Conservation (phyloP, 92 coral and sea anemone genomes). For the Siderastrea siderea region DNA sequence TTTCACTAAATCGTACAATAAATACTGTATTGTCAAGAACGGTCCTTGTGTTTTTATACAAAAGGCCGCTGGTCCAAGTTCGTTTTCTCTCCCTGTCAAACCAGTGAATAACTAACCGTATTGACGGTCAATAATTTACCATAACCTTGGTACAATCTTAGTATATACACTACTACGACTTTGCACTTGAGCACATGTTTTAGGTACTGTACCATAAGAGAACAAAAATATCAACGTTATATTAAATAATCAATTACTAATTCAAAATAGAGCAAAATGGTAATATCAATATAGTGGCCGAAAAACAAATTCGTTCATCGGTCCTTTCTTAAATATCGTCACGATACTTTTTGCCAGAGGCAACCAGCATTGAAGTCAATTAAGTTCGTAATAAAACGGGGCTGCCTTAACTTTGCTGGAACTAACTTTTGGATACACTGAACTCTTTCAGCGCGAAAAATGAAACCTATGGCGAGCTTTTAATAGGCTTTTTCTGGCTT, state of each 20-base stretch:
- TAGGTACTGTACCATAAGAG: slow-evolving; percentile 22
- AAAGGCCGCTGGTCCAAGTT: slow-evolving; percentile 33
- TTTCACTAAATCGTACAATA: slow-evolving; percentile 26
- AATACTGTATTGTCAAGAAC: slow-evolving; percentile 14
- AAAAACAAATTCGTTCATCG: slow-evolving; percentile 4
- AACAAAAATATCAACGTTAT: slow-evolving; percentile 32
- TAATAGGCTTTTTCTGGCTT: neutral
- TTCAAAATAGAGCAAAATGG: slow-evolving; percentile 31
- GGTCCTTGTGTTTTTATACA: slow-evolving; percentile 8
- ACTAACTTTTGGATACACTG: too few relatives aligned
- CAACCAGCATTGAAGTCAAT: neutral
- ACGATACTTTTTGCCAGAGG: neutral
- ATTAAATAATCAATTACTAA: slow-evolving; percentile 42
- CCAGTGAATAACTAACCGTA: slow-evolving; percentile 35
- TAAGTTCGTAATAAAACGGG: neutral
- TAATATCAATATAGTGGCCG: neutral
- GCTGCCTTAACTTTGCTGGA: too few relatives aligned
- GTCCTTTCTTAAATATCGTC: slow-evolving; percentile 11
- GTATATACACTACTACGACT: slow-evolving; percentile 36
- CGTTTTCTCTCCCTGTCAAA: slow-evolving; percentile 49
- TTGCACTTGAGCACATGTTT: neutral
- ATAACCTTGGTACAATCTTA: slow-evolving; percentile 25
- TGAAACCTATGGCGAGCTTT: neutral
- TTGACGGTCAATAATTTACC: slow-evolving; percentile 35
- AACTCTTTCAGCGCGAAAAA: neutral